Conservation (phyloP, 2,797 vertebrate species). For the Pseudochromis fuscus region DNA sequence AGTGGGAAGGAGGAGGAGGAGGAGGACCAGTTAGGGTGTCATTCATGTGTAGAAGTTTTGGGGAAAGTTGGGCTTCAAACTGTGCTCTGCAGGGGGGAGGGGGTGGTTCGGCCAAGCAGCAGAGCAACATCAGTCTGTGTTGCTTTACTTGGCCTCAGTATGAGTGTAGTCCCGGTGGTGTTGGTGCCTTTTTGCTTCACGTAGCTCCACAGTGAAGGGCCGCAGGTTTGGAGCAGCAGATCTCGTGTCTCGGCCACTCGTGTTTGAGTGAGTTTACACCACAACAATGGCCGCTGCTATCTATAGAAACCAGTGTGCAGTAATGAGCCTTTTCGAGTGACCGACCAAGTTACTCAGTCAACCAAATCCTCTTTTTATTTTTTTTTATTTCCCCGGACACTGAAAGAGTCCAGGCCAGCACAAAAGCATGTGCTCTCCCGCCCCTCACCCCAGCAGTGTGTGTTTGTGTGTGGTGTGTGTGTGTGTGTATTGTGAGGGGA, state of each 20-base stretch:
- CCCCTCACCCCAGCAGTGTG: constrained; percentile 65
- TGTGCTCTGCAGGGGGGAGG: not conserved
- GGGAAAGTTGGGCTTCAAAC: constrained; percentile 54
- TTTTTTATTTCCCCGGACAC: constrained; percentile 52
- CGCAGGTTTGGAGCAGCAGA: too few species aligned
- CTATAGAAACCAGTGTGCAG: constrained; percentile 46
- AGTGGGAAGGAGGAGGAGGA: constrained; percentile 44
- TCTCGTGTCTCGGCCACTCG: constrained; percentile 20
- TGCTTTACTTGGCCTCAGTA: constrained; percentile 27
- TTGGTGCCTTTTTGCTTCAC: constrained; percentile 21
- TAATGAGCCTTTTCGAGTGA: constrained; percentile 62
- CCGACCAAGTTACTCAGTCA: constrained; percentile 74
- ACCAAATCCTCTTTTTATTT: constrained; percentile 69
- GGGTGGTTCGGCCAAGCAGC: not conserved
- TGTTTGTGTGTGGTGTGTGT: not conserved
- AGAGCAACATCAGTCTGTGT: constrained; percentile 22
- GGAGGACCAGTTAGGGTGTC: constrained; percentile 56
- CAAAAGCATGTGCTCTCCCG: constrained; percentile 72
- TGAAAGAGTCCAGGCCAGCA: constrained; percentile 63
- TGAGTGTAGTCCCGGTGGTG: constrained; percentile 16
- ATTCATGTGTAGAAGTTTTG: constrained; percentile 67
- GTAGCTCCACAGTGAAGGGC: constrained; percentile 7
- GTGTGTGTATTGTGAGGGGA: constrained; percentile 50
- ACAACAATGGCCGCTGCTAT: constrained; percentile 54
- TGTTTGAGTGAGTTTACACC: constrained; percentile 41